Evolutionary conservation across 2,797 vertebrate genomes (phyloP).

Genomic region (Carcharodon carcharias): DNA sequence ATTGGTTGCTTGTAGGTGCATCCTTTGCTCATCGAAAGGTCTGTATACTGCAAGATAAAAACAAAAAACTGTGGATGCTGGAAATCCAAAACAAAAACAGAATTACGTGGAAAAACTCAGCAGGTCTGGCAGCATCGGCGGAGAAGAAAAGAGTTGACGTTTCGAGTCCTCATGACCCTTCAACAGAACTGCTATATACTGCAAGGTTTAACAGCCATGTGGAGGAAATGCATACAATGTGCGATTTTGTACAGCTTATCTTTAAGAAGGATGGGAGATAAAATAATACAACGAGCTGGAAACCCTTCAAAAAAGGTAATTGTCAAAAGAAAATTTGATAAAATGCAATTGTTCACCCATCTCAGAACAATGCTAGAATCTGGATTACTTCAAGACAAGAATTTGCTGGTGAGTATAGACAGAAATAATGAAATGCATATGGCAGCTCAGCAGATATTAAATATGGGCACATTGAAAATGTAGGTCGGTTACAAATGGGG

Average conservation of each 20-base stretch:
- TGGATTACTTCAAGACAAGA: not conserved
- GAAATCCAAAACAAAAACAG: too few species aligned
- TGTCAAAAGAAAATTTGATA: conserved; percentile 16
- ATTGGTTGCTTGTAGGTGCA: not conserved
- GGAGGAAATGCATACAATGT: not conserved
- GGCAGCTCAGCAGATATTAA: not conserved
- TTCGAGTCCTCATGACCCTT: too few species aligned
- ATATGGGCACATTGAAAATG: not conserved
- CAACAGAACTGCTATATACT: too few species aligned
- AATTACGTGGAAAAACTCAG: too few species aligned
- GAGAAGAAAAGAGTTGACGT: too few species aligned
- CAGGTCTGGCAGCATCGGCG: too few species aligned
- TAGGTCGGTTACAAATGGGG: conserved; percentile 21
- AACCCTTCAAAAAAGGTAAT: not conserved
- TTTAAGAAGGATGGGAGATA: not conserved
- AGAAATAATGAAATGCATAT: conserved; percentile 14
- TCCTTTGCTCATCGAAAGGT: not conserved
- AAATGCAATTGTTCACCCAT: not conserved
- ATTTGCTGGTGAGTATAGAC: not conserved
- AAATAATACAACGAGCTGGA: not conserved
- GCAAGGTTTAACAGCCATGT: not conserved
- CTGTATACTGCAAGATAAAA: not conserved
- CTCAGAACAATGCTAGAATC: not conserved
- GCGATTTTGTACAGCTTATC: not conserved
- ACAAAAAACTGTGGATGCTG: too few species aligned